Conservation (phyloP, 1,140 invertebrate species). For the Meteorus sp. region DNA sequence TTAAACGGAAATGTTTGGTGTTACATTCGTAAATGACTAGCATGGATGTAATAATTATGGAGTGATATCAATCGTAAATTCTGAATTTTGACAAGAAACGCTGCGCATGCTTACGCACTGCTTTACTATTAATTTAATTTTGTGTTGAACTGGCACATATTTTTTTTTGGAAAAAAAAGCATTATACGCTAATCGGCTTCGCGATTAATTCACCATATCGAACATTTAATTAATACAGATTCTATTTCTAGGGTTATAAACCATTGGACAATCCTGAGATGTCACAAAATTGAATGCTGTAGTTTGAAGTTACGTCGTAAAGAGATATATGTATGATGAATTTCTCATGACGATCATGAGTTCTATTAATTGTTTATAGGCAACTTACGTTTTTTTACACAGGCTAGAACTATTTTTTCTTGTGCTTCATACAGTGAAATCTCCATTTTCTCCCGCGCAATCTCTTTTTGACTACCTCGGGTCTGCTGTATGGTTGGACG, state of each 20-base stretch:
- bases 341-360: too few relatives aligned
- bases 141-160: neutral
- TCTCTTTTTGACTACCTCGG: too few relatives aligned
- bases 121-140: constrained; percentile 7
- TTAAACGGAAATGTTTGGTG: neutral
- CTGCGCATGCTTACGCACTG: neutral
- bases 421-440: too few relatives aligned
- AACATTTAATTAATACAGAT: neutral
- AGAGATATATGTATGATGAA: too few relatives aligned
- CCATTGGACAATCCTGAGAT: constrained; percentile 41
- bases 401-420: too few relatives aligned
- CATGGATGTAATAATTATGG: constrained; percentile 9
- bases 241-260: constrained; percentile 42
- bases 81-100: neutral
- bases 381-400: too few relatives aligned
- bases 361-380: too few relatives aligned
- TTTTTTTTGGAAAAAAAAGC: too few relatives aligned
- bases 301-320: neutral
- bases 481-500: too few relatives aligned
- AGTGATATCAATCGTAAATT: constrained; percentile 2
- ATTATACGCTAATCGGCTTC: neutral
- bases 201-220: neutral
- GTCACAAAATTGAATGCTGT: constrained; percentile 32
- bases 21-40: neutral
- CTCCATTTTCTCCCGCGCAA: too few relatives aligned